Conservation (phyloP, 2,113 vertebrate genomes). For the Muntiacus muntjak region DNA sequence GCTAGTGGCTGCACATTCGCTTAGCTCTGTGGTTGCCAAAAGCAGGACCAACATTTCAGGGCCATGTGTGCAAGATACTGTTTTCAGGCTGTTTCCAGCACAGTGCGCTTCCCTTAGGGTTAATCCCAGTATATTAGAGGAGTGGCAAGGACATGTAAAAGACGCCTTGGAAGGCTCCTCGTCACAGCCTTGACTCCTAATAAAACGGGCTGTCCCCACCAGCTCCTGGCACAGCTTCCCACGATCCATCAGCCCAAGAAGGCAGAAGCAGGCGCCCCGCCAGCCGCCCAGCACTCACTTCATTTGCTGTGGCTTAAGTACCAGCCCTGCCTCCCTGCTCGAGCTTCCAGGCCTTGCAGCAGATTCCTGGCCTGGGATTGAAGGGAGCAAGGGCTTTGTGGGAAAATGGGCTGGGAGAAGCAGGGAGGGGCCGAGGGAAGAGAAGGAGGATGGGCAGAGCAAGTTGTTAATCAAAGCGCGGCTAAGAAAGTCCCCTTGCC, state of each 20-base stretch:
- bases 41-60: neutral
- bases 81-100: neutral
- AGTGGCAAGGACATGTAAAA: constrained; percentile 60
- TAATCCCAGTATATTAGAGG: constrained; percentile 48
- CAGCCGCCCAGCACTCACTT: neutral
- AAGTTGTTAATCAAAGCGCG: neutral
- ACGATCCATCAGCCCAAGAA: constrained; percentile 3
- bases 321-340: neutral
- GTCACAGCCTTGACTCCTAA: neutral
- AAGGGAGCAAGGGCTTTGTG: neutral
- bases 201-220: constrained; percentile 33
- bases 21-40: constrained; percentile 1
- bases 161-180: constrained; percentile 46
- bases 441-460: constrained; percentile 17
- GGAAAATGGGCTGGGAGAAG: neutral
- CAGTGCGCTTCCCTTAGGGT: neutral
- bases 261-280: neutral
- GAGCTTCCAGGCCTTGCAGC: neutral
- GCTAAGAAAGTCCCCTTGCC: constrained; percentile 30
- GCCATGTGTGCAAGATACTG: constrained; percentile 3
- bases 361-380: neutral
- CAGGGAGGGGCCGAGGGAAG: neutral
- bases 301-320: neutral
- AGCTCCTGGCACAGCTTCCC: constrained; percentile 25
- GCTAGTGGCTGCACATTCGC: neutral